Evolutionary conservation across 2,797 vertebrate genomes (phyloP).

Genomic region (Pangasius macronema): DNA sequence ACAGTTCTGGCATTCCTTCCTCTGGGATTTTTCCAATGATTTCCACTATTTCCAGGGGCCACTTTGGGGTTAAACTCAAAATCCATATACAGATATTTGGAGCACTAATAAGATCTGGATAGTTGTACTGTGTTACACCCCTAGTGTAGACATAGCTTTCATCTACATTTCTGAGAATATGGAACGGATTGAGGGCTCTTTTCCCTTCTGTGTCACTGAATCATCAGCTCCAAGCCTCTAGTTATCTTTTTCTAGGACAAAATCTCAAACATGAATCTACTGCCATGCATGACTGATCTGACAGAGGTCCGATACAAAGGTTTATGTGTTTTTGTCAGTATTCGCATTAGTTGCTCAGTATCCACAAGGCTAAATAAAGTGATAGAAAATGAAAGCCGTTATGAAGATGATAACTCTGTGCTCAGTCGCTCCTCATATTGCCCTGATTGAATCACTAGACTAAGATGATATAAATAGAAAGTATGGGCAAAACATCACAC

Average conservation of each 20-base stretch:
- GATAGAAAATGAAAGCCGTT: constrained; percentile 50
- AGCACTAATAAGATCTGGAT: not conserved
- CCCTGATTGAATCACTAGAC: constrained; percentile 69
- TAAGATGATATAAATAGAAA: constrained; percentile 66
- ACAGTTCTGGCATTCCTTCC: not conserved
- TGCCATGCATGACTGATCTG: constrained; percentile 39
- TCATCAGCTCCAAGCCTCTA: constrained; percentile 38
- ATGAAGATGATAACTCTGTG: constrained; percentile 53
- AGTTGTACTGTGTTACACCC: not conserved
- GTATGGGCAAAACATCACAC: constrained; percentile 33
- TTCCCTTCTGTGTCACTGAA: constrained; percentile 38
- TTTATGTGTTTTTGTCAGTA: constrained; percentile 38
- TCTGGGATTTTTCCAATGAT: not conserved
- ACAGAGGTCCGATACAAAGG: constrained; percentile 42
- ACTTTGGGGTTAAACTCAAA: not conserved
- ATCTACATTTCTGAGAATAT: constrained; percentile 10
- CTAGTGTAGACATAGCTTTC: not conserved
- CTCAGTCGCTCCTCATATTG: constrained; percentile 64
- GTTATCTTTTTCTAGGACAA: constrained; percentile 46
- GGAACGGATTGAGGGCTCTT: constrained; percentile 31
- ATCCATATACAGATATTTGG: not conserved
- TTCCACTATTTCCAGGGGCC: not conserved
- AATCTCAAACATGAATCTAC: constrained; percentile 39
- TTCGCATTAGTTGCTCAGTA: constrained; percentile 47
- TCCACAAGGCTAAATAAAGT: constrained; percentile 33